Conservation (phyloP, 2,888 invertebrate species). For the Mythimna lalbum region DNA sequence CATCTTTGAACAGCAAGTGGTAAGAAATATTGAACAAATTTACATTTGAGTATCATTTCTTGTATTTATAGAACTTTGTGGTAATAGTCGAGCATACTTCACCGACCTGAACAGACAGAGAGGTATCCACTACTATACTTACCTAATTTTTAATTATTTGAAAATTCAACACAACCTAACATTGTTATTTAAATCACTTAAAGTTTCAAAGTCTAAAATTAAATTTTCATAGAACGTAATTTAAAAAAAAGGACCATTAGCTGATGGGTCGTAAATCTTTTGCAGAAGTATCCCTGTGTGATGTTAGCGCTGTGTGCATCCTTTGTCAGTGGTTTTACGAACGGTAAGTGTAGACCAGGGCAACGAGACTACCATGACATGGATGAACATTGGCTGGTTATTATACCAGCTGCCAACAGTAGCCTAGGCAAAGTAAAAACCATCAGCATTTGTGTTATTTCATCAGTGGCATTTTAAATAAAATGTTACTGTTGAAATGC, state of each 20-base stretch:
- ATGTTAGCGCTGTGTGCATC: constrained; percentile 92
- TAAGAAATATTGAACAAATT: constrained; percentile 81
- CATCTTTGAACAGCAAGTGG: constrained; percentile 80
- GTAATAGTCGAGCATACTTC: constrained; percentile 91
- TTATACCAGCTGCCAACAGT: constrained; percentile 75
- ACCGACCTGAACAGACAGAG: constrained; percentile 90
- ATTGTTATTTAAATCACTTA: constrained; percentile 63
- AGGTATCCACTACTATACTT: constrained; percentile 90
- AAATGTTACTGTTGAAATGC: constrained; percentile 77
- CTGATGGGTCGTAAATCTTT: constrained; percentile 94
- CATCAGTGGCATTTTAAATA: constrained; percentile 69
- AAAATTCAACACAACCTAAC: constrained; percentile 71
- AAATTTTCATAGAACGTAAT: constrained; percentile 75
- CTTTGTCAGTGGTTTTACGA: constrained; percentile 91
- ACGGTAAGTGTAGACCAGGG: constrained; percentile 93
- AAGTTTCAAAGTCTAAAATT: constrained; percentile 49
- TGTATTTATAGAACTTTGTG: constrained; percentile 92
- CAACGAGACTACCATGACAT: constrained; percentile 81
- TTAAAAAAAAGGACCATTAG: constrained; percentile 84
- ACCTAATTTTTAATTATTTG: constrained; percentile 80
- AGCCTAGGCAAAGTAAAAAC: constrained; percentile 81
- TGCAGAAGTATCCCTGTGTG: constrained; percentile 94
- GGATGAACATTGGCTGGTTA: constrained; percentile 76
- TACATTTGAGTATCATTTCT: constrained; percentile 91
- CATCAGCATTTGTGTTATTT: constrained; percentile 80